A percentile compares a stretch with the other conserved stretches of the same genome.
These are phyloP conservation scores for Eurystomus glaucurus DNA, from an alignment of 2,797 vertebrate species.

Conservation along the genomic window DNA sequence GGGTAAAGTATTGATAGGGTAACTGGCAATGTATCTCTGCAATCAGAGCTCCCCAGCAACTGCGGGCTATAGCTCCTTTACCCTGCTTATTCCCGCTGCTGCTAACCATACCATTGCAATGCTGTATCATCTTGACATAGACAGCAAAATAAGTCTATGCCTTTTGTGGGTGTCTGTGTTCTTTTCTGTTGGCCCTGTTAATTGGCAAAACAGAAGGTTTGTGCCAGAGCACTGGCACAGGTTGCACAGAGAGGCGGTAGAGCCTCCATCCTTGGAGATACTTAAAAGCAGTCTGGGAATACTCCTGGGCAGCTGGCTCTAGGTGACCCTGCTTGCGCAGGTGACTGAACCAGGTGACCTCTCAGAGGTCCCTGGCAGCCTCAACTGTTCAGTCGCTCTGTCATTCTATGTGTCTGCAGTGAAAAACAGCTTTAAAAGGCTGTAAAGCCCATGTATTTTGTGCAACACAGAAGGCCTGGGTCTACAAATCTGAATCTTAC, in stretches of 20 bases:
- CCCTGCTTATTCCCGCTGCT: no score
- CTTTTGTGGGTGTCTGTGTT: no score
- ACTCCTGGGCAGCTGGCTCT: not conserved
- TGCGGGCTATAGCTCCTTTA: no score
- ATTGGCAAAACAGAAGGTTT: no score
- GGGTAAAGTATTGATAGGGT: no score
- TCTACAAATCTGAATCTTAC: not conserved
- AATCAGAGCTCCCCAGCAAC: no score
- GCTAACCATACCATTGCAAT: no score
- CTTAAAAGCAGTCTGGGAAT: accelerated
- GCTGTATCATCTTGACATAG: no score
- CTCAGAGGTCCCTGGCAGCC: not conserved
- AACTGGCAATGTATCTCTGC: no score
- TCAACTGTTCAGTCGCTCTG: not conserved
- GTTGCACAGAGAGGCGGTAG: not conserved
- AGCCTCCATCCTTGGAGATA: not conserved
- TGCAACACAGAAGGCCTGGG: not conserved
- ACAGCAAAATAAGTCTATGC: no score
- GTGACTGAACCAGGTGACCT: accelerated
- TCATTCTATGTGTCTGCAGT: not conserved
- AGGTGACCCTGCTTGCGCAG: not conserved
- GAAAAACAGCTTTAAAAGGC: not conserved
- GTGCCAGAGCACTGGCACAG: not conserved
- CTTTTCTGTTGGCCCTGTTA: no score
- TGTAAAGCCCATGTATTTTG: not conserved